Percentiles rank a stretch among this genome's conserved stretches.
phyloP scores from a whole-genome alignment of 1,140 invertebrate genomes.

The Linepithema humile region DNA sequence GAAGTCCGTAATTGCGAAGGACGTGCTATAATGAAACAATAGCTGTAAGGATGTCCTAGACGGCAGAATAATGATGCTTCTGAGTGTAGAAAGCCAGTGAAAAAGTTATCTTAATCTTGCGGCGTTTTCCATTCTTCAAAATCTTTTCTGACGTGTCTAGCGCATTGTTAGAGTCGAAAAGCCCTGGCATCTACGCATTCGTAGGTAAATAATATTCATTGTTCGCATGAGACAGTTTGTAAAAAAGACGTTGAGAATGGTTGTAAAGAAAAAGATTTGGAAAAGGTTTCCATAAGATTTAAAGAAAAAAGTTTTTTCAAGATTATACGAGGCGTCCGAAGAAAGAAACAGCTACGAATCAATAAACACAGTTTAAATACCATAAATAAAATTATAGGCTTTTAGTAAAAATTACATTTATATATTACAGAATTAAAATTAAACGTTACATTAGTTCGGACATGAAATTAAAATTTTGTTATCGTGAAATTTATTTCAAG shows the following conservation, averaged over 20 bases:
- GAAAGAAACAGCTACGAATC: background rate
- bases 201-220: background rate
- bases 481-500: background rate
- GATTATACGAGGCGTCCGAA: background rate
- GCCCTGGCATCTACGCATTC: background rate
- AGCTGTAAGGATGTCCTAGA: slow-evolving; percentile 45
- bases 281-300: background rate
- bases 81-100: slow-evolving; percentile 41
- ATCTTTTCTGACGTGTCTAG: background rate
- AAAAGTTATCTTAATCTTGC: slow-evolving; percentile 41
- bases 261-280: too few species aligned
- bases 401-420: background rate
- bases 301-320: background rate
- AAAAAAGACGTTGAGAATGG: background rate
- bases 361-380: background rate
- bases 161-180: background rate
- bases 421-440: slow-evolving; percentile 11
- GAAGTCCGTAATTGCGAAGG: slow-evolving; percentile 43
- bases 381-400: background rate
- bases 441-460: background rate
- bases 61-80: slow-evolving; percentile 40
- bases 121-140: background rate
- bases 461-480: background rate
- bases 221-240: background rate
- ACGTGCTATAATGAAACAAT: slow-evolving; percentile 50